Evolutionary conservation across 2,113 vertebrate genomes (phyloP).

Genomic region (Kryptolebias marmoratus): DNA sequence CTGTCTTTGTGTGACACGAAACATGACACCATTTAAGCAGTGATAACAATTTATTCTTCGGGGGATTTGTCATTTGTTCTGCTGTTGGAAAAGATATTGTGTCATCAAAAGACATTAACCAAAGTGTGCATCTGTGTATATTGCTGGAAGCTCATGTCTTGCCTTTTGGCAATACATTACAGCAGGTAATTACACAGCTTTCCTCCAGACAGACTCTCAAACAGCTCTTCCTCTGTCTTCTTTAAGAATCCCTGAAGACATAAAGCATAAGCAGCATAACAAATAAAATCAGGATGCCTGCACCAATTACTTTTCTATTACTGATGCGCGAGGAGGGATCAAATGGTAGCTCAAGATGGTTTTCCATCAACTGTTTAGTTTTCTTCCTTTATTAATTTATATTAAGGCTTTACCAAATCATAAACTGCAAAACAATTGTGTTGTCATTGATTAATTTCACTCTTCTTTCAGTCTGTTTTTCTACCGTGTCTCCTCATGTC

Average conservation of each 20-base stretch:
- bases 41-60: conserved; percentile 31
- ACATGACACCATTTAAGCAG: conserved; percentile 20
- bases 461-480: conserved; percentile 22
- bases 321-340: conserved; percentile 27
- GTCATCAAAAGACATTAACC: conserved; percentile 59
- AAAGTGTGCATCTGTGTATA: conserved; percentile 49
- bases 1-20: conserved; percentile 12
- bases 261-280: conserved; percentile 65
- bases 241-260: conserved; percentile 52
- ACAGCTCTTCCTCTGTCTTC: conserved; percentile 38
- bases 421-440: conserved; percentile 18
- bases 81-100: conserved; percentile 44
- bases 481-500: conserved; percentile 22
- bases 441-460: conserved; percentile 21
- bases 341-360: conserved; percentile 43
- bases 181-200: conserved; percentile 76
- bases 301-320: conserved; percentile 69
- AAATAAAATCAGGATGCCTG: conserved; percentile 64
- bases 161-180: conserved; percentile 68
- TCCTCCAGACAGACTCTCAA: conserved; percentile 67
- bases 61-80: conserved; percentile 37
- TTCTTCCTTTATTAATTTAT: conserved; percentile 7
- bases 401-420: conserved; percentile 1
- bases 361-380: conserved; percentile 27
- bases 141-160: conserved; percentile 51